Percentiles rank a stretch among this genome's conserved stretches.
Conservation (phyloP, 2,888 invertebrate genomes). For the Catocala sponsa region DNA sequence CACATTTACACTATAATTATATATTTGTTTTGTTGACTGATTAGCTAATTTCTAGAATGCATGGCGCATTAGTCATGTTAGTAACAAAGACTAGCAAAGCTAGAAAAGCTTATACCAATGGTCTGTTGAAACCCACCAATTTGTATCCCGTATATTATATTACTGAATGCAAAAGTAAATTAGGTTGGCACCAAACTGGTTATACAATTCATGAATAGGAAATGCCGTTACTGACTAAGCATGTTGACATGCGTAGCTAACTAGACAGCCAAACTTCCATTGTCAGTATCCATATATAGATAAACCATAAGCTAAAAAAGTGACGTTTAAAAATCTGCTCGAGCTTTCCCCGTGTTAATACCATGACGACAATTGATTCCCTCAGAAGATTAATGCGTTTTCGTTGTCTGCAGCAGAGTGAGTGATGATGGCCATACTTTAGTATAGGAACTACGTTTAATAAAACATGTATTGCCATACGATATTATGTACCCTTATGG, state of each 20-base stretch:
- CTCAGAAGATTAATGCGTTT: constrained; percentile 46
- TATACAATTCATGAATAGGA: no score
- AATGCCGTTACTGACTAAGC: no score
- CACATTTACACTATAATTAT: no score
- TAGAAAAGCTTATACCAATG: no score
- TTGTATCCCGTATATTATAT: no score
- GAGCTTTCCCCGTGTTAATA: constrained; percentile 13
- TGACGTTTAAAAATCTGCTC: constrained; percentile 24
- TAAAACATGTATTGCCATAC: constrained; percentile 18
- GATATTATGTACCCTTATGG: constrained; percentile 12
- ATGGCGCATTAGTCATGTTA: no score
- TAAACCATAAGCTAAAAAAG: constrained; percentile 12
- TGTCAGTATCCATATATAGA: constrained; percentile 13
- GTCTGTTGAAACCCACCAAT: no score
- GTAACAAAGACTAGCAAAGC: no score
- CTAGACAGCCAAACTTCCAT: constrained; percentile 10
- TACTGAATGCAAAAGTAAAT: no score
- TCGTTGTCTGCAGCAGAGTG: constrained; percentile 39
- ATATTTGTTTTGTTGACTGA: no score
- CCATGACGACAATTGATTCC: constrained; percentile 41
- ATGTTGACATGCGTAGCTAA: constrained; percentile 1
- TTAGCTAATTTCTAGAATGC: no score
- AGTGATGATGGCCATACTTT: constrained; percentile 40
- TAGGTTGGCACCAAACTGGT: no score
- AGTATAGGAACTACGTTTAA: constrained; percentile 18